Percentiles rank a stretch among this genome's conserved stretches.
These are phyloP conservation scores for Lottia gigantea DNA, from an alignment of 2,888 invertebrate genomes.

Conservation along the genomic window DNA sequence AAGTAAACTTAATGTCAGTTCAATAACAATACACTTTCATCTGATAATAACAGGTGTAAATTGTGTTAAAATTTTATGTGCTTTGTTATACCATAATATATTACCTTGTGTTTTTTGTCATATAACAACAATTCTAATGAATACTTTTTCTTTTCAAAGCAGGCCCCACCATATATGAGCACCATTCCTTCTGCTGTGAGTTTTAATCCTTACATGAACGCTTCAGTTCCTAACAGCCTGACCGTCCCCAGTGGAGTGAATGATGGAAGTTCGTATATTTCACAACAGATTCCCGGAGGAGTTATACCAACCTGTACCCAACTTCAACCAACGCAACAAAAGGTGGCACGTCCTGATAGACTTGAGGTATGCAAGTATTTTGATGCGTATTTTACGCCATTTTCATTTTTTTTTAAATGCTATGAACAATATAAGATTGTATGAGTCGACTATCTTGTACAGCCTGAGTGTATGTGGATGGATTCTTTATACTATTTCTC, in stretches of 20 bases:
- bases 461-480: constrained; percentile 1
- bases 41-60: too few species aligned
- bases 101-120: too few species aligned
- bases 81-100: too few species aligned
- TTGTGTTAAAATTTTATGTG: too few species aligned
- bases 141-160: constrained; percentile 20
- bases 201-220: constrained; percentile 46
- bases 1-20: too few species aligned
- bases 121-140: too few species aligned
- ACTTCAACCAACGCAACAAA: constrained; percentile 72
- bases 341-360: constrained; percentile 92
- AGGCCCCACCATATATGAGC: constrained; percentile 52
- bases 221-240: constrained; percentile 40
- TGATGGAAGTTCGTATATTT: constrained; percentile 38
- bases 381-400: too few species aligned
- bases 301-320: constrained; percentile 44
- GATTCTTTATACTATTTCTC: neutral
- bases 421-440: neutral
- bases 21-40: too few species aligned
- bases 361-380: constrained; percentile 80
- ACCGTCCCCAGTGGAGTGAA: constrained; percentile 37
- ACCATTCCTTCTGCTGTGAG: constrained; percentile 47
- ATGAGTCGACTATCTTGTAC: neutral
- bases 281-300: constrained; percentile 43
- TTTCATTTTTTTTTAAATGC: constrained; percentile 1